Evolutionary conservation across 2,797 vertebrate species (phyloP).

Genomic region (Epinephelus awoara): DNA sequence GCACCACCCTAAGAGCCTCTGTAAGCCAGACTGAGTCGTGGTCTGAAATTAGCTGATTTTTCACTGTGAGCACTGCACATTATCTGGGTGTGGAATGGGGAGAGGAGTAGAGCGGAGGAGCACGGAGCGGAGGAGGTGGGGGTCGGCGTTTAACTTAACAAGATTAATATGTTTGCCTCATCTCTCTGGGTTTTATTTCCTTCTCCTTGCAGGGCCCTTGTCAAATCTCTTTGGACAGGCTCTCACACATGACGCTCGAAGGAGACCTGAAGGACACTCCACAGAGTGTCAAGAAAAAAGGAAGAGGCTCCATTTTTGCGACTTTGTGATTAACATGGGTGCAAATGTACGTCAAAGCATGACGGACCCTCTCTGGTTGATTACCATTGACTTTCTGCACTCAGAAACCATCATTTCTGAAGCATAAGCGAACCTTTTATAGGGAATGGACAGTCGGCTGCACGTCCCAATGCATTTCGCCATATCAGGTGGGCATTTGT

Average conservation of each 20-base stretch:
- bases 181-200: conserved; percentile 76
- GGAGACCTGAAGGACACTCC: conserved; percentile 82
- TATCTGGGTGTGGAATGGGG: conserved; percentile 74
- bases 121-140: conserved; percentile 63
- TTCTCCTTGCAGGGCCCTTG: conserved; percentile 84
- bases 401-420: conserved; percentile 25
- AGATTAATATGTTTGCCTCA: conserved; percentile 82
- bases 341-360: conserved; percentile 49
- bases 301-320: conserved; percentile 65
- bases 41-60: conserved; percentile 86
- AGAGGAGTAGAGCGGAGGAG: conserved; percentile 64
- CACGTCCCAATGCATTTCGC: conserved; percentile 6
- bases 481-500: conserved; percentile 7
- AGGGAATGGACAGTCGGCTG: conserved; percentile 34
- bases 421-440: conserved; percentile 31
- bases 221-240: conserved; percentile 86
- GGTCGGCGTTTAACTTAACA: conserved; percentile 83
- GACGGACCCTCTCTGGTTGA: conserved; percentile 30
- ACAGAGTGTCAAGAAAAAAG: conserved; percentile 61
- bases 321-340: conserved; percentile 63
- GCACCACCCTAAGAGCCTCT: conserved; percentile 79
- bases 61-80: conserved; percentile 79
- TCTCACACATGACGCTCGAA: conserved; percentile 79
- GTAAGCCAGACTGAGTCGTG: conserved; percentile 79
- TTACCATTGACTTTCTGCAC: conserved; percentile 41